Evolutionary conservation across 2,888 invertebrate genomes (phyloP).

Genomic region (Hypolimnas misippus): DNA sequence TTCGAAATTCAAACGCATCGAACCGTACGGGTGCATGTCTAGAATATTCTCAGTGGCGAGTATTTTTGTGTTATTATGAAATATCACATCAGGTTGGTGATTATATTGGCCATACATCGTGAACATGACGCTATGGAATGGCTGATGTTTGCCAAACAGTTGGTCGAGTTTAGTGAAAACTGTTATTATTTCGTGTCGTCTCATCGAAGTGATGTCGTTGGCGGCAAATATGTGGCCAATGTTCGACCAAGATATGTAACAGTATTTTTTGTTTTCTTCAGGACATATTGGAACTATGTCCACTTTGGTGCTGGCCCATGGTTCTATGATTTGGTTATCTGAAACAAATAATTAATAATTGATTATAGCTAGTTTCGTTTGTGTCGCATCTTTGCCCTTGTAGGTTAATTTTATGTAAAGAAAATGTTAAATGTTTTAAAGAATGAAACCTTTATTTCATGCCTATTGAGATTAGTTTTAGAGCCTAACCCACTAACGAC

Average conservation of each 20-base stretch:
- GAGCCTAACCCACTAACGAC: no score
- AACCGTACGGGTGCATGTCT: constrained; percentile 62
- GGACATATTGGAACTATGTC: constrained; percentile 85
- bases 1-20: constrained; percentile 72
- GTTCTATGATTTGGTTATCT: constrained; percentile 68
- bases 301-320: constrained; percentile 59
- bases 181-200: constrained; percentile 87
- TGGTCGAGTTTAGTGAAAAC: constrained; percentile 88
- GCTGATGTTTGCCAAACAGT: constrained; percentile 86
- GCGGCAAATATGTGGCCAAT: constrained; percentile 87
- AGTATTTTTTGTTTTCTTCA: constrained; percentile 75
- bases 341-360: constrained; percentile 38
- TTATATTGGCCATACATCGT: constrained; percentile 89
- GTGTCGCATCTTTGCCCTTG: no score
- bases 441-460: no score
- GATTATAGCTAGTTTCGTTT: not conserved
- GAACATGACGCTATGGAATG: constrained; percentile 85
- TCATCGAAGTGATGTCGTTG: constrained; percentile 79
- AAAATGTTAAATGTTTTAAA: no score
- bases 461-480: no score
- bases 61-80: constrained; percentile 83
- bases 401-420: no score
- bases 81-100: constrained; percentile 85
- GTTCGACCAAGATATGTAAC: constrained; percentile 87
- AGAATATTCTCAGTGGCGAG: constrained; percentile 61